These are phyloP conservation scores for Micromesistius poutassou DNA, from an alignment of 2,797 vertebrate genomes.

Conservation along the genomic window DNA sequence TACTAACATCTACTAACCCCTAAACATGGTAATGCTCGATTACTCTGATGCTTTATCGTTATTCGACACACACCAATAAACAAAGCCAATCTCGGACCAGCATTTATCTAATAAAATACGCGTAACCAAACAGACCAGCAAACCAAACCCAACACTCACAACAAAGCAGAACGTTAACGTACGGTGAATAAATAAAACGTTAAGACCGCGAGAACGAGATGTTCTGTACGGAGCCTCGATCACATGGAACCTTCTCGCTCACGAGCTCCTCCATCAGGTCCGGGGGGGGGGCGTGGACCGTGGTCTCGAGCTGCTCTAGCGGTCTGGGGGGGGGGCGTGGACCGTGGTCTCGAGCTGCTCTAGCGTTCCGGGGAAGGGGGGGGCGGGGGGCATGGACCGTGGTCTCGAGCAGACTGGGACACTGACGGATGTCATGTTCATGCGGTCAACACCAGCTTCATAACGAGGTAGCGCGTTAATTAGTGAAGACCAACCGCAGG, in stretches of 20 bases:
- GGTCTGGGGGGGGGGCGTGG: conserved; percentile 75
- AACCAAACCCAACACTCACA: background rate
- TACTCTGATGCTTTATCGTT: background rate
- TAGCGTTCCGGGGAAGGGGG: background rate
- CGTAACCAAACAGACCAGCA: background rate
- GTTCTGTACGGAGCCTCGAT: background rate
- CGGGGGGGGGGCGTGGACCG: background rate
- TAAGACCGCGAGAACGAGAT: background rate
- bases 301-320: conserved; percentile 11
- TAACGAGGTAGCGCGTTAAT: background rate
- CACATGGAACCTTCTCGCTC: conserved; percentile 37
- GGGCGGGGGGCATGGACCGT: conserved; percentile 77
- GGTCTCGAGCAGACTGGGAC: conserved; percentile 26
- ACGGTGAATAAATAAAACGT: background rate
- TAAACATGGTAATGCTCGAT: background rate
- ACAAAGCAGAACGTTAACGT: background rate
- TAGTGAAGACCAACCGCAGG: background rate
- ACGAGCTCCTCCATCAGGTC: conserved; percentile 35
- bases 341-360: conserved; percentile 34
- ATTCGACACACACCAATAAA: background rate
- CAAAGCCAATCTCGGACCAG: background rate
- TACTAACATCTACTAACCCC: background rate
- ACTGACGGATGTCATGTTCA: no score
- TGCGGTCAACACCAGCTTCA: background rate
- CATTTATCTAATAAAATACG: background rate